Evolutionary conservation across 2,113 vertebrate species (phyloP).

Genomic region (Salvelinus fontinalis): DNA sequence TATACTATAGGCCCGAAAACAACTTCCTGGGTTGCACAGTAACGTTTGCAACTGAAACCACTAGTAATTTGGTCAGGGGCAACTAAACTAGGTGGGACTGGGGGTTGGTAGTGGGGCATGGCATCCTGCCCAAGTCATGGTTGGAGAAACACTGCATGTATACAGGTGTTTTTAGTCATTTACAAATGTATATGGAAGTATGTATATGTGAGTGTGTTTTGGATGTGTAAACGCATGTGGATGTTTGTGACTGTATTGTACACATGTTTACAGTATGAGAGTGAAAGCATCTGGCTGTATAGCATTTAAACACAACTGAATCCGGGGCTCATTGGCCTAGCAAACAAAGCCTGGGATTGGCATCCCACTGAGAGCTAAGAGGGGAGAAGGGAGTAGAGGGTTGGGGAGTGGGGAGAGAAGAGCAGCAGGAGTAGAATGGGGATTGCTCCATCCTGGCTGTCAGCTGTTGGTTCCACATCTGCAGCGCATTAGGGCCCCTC

Average conservation of each 20-base stretch:
- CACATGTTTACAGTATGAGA: constrained; percentile 39
- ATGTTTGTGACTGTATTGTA: constrained; percentile 17
- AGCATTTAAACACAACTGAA: background rate
- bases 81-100: too few species aligned
- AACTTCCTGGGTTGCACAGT: too few species aligned
- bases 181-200: constrained; percentile 24
- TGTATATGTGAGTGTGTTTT: constrained; percentile 32
- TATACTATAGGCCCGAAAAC: too few species aligned
- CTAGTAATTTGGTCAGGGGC: too few species aligned
- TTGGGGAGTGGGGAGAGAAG: background rate
- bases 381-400: background rate
- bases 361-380: background rate
- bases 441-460: constrained; percentile 42
- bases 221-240: constrained; percentile 31
- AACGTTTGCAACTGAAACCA: too few species aligned
- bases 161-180: constrained; percentile 51
- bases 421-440: background rate
- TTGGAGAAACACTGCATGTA: too few species aligned
- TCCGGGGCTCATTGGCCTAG: background rate
- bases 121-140: too few species aligned
- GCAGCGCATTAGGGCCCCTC: constrained; percentile 65
- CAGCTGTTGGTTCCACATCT: constrained; percentile 67
- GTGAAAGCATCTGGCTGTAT: constrained; percentile 44
- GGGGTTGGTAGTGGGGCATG: too few species aligned
- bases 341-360: background rate